Percentiles rank a stretch among this genome's conserved stretches.
phyloP scores from a whole-genome alignment of 2,797 vertebrate species.

The Danio tinwini region DNA sequence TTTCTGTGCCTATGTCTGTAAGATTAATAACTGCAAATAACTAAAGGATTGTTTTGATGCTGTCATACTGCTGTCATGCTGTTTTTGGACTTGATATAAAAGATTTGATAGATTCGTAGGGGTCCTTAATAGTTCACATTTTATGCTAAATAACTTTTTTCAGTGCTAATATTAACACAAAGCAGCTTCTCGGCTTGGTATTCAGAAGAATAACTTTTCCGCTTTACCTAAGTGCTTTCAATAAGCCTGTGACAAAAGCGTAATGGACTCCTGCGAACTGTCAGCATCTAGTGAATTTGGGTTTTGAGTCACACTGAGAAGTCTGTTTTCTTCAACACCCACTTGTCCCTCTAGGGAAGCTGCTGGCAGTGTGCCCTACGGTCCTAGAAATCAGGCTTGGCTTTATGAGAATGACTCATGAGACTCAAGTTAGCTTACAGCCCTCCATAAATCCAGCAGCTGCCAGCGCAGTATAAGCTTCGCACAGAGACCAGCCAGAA shows the following conservation, averaged over 20 bases:
- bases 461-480: conserved; percentile 27
- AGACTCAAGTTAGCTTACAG: conserved; percentile 40
- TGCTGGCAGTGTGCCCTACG: conserved; percentile 50
- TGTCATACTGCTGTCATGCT: background rate
- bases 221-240: conserved; percentile 3
- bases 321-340: conserved; percentile 46
- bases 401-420: conserved; percentile 54
- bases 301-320: conserved; percentile 48
- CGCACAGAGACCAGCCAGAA: conserved; percentile 11
- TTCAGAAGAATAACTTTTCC: background rate
- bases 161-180: background rate
- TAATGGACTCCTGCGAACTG: conserved; percentile 23
- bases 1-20: background rate
- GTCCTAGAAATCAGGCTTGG: conserved; percentile 42
- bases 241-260: conserved; percentile 26
- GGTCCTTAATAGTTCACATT: conserved; percentile 2
- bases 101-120: background rate
- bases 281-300: conserved; percentile 16
- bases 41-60: background rate
- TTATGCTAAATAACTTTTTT: background rate
- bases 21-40: conserved; percentile 5
- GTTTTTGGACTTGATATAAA: no score
- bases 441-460: conserved; percentile 15
- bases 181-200: background rate
- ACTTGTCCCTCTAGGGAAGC: conserved; percentile 45